phyloP scores from a whole-genome alignment of 2,113 vertebrate genomes.

The Rhinopithecus roxellana region DNA sequence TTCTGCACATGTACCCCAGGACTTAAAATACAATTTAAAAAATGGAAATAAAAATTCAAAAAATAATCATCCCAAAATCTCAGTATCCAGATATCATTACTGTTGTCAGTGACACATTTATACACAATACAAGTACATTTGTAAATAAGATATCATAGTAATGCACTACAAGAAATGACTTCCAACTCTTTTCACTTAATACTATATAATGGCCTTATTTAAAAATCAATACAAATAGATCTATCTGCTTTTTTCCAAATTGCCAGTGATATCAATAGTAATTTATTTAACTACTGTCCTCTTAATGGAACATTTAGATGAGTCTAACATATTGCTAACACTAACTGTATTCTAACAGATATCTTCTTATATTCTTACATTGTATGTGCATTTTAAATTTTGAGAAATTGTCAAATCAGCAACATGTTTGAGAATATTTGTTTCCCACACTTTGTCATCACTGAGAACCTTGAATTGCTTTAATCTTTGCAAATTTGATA shows the following conservation, averaged over 20 bases:
- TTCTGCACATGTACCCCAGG: too few species aligned
- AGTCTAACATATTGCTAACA: background rate
- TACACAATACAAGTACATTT: background rate
- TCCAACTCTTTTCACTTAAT: conserved; percentile 15
- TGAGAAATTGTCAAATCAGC: background rate
- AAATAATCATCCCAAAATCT: background rate
- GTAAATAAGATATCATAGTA: background rate
- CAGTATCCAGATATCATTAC: background rate
- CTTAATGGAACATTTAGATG: background rate
- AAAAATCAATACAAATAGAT: conserved; percentile 28
- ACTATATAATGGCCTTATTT: background rate
- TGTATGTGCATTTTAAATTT: background rate
- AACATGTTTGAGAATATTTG: background rate
- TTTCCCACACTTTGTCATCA: background rate
- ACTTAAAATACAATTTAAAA: too few species aligned
- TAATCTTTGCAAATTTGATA: background rate
- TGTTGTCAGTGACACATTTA: background rate
- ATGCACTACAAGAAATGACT: background rate
- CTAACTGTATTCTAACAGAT: background rate
- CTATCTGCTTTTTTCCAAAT: background rate
- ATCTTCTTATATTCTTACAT: background rate
- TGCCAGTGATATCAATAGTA: conserved; percentile 1
- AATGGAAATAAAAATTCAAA: background rate
- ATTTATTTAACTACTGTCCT: conserved; percentile 30
- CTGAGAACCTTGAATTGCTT: background rate